Evolutionary conservation across 2,113 vertebrate species (phyloP), one percentile per base, ranked within the genome.

Genomic region (Vulpes lagopus): DNA sequence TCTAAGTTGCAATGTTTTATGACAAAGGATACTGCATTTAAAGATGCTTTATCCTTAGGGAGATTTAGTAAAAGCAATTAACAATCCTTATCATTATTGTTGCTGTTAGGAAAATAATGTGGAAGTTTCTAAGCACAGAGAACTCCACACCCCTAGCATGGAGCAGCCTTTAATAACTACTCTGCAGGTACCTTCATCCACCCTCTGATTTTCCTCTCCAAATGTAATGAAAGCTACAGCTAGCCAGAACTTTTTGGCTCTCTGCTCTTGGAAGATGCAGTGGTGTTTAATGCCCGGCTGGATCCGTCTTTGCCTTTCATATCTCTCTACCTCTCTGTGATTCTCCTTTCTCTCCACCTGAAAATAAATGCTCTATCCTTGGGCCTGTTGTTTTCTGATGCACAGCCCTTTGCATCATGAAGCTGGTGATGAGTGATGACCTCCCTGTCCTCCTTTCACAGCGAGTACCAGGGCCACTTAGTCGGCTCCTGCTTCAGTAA

Each of bases 141-240:
- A 90, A 94, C 27, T 43, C 59, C 27, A n/a, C 4, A 35, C 3
- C 78, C 8, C n/a, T 65, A 5, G 12, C 12, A 25, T 4, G 49
- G 8, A 81, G 59, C 1, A 2, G 69, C 69, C 79, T 43, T 12
- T 1, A n/a, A 35, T 80, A 78, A 59, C 88, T 12, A 20, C 59
- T 73, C 62, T 73, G 17, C 59, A 57, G 27, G 38, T 27, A 43
- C 78, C 84, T 62, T 92, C 51, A 55, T 38, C 30, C 22, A 67
- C 12, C 22, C 65, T 86, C 27, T 82, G 74, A 53, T 78, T 91
- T 89, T 96, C 12, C 94, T 85, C 74, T 96, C 78, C 60, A 27
- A 59, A 94, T 93, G 91, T 49, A 79, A 73, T 81, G 57, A 89
- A 89, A 93, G 69, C 57, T 80, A 84, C 95, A 79, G 69, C 86